These are phyloP conservation scores for Harpalus rubripes DNA, from an alignment of 2,888 invertebrate species.

Conservation along the genomic window DNA sequence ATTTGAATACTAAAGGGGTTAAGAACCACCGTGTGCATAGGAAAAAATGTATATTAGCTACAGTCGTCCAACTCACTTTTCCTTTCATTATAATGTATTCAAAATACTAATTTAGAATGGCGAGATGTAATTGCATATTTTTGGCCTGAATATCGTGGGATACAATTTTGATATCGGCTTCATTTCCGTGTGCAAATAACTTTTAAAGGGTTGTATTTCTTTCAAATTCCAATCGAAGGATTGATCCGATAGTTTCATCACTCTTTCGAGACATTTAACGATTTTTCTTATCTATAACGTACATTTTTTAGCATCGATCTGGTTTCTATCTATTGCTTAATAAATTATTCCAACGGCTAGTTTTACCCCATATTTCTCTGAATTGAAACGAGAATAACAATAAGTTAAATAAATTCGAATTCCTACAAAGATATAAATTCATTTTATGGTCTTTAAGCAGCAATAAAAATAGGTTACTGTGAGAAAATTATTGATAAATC, in stretches of 20 bases:
- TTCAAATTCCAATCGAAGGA: constrained; percentile 54
- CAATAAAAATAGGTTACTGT: too few relatives aligned
- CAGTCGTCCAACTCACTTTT: constrained; percentile 71
- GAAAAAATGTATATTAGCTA: constrained; percentile 77
- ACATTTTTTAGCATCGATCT: constrained; percentile 42
- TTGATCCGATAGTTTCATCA: constrained; percentile 58
- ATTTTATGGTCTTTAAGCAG: too few relatives aligned
- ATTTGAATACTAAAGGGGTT: constrained; percentile 77
- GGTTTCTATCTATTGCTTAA: not conserved
- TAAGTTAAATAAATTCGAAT: not conserved
- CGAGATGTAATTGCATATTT: constrained; percentile 73
- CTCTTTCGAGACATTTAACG: constrained; percentile 60
- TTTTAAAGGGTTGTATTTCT: constrained; percentile 43
- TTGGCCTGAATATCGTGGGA: constrained; percentile 75
- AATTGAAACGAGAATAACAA: constrained; percentile 10
- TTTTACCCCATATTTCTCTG: constrained; percentile 7
- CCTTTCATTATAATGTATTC: constrained; percentile 41
- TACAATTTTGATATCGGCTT: constrained; percentile 69
- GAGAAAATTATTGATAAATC: too few relatives aligned
- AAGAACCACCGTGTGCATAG: constrained; percentile 72
- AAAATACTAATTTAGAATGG: constrained; percentile 69
- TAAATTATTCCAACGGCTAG: constrained; percentile 43
- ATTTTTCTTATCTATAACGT: constrained; percentile 56
- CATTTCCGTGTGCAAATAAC: constrained; percentile 55
- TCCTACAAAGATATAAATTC: not conserved